Evolutionary conservation across 2,888 invertebrate genomes (phyloP).

Genomic region (Caenorhabditis afra): DNA sequence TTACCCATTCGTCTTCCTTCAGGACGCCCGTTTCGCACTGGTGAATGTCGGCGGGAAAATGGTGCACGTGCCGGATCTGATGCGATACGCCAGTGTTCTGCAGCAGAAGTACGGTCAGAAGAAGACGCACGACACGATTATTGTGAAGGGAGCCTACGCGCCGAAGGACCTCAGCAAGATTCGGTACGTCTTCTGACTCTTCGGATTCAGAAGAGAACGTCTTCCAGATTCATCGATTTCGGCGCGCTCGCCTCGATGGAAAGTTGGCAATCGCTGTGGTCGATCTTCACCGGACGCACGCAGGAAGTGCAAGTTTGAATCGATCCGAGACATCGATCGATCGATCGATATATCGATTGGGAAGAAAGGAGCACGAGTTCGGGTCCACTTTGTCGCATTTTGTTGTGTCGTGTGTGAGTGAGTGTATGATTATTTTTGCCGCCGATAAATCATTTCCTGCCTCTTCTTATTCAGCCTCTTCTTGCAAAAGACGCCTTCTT

Average conservation of each 20-base stretch:
- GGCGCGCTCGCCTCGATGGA: slow-evolving; percentile 74
- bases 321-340: no score
- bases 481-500: slow-evolving; percentile 5
- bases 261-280: slow-evolving; percentile 72
- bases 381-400: background rate
- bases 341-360: no score
- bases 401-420: background rate
- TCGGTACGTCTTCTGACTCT: slow-evolving; percentile 59
- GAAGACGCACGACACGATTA: slow-evolving; percentile 62
- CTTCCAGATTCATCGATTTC: slow-evolving; percentile 72
- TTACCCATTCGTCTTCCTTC: no score
- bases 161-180: slow-evolving; percentile 75
- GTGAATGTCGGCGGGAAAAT: slow-evolving; percentile 80
- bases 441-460: slow-evolving; percentile 10
- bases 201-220: no score
- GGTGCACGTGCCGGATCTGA: slow-evolving; percentile 80
- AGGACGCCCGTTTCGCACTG: slow-evolving; percentile 80
- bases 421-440: background rate
- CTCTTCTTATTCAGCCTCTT: background rate
- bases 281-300: slow-evolving; percentile 68
- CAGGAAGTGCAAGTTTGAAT: slow-evolving; percentile 56
- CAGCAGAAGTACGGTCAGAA: slow-evolving; percentile 78
- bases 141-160: slow-evolving; percentile 74
- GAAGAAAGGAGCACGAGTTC: no score
- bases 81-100: slow-evolving; percentile 79